phyloP scores from a whole-genome alignment of 2,113 vertebrate genomes.

The Illadopsis cleaveri region DNA sequence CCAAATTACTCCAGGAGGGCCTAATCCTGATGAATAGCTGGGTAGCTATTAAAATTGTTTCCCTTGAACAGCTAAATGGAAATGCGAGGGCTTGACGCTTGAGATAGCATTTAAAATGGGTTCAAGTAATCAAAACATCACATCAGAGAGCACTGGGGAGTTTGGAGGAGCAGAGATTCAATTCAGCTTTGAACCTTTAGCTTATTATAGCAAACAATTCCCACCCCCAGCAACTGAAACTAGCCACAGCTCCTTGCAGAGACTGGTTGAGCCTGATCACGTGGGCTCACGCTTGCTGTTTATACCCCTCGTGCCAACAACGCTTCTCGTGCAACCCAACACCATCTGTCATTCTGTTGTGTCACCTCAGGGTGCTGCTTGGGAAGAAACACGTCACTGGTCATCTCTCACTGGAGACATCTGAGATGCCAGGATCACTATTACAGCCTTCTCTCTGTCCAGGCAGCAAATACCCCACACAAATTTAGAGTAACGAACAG shows the following conservation, averaged over 20 bases:
- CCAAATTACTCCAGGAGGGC: conserved; percentile 11
- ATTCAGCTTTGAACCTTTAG: background rate
- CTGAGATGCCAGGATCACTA: background rate
- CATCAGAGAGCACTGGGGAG: background rate
- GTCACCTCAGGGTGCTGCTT: background rate
- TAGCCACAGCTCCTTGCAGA: background rate
- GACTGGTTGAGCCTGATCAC: background rate
- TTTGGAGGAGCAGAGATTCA: background rate
- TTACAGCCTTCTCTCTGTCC: background rate
- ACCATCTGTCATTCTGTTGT: background rate
- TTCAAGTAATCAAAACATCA: conserved; percentile 28
- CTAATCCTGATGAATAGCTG: conserved; percentile 36
- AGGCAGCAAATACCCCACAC: background rate
- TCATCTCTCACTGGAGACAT: background rate
- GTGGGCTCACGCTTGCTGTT: background rate
- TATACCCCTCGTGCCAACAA: background rate
- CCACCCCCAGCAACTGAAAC: background rate
- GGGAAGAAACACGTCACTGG: background rate
- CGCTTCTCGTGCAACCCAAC: background rate
- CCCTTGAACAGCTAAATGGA: conserved; percentile 25
- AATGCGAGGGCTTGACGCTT: background rate
- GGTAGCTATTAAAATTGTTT: conserved; percentile 35
- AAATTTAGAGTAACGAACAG: background rate
- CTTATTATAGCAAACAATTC: background rate
- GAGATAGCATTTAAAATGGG: conserved; percentile 25